Evolutionary conservation across 2,888 invertebrate genomes (phyloP), one percentile per base, ranked within the genome.

Genomic region (Aphrophora alni): DNA sequence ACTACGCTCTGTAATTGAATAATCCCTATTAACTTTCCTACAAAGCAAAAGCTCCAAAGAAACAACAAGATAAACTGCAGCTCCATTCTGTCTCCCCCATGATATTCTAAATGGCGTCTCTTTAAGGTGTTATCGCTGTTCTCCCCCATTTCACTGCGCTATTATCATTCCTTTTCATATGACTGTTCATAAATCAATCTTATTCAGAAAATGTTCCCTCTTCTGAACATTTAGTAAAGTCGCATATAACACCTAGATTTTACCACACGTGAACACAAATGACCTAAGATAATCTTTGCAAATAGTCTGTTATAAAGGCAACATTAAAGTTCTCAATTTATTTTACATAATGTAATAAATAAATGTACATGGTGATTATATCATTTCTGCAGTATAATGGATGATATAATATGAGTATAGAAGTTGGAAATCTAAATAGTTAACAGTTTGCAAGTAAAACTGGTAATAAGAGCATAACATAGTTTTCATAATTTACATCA

Each of bases 111-210:
- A 59, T 59, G 59, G 10, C 21, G n/a, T 21, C 59, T 59, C n/a
- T 21, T 59, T 59, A 59, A 59, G 21, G 59, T 59, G 59, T 59
- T 59, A 59, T 59, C 59, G 59, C 59, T 59, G 21, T 59, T 59
- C 59, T 21, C 59, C 59, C 59, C 59, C 59, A 59, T 59, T 59
- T 59, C 59, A 59, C 59, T 21, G 21, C 10, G 59, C 21, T 59
- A 59, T 59, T 59, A 59, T 59, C 59, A 59, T 59, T 59, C 59
- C 59, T n/a, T 21, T 59, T 59, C 59, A 59, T 59, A 59, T 21
- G 59, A 59, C 59, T 59, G 12, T 21, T 59, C 59, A 59, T 59
- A 59, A 59, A 59, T 59, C 59, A 59, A 59, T 59, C 21, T 21
- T 21, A 59, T 59, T 59, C 59, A 59, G 59, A 14, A 59, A 59